Conservation (phyloP, 2,888 invertebrate genomes). For the Venustoraphidia nigricollis region DNA sequence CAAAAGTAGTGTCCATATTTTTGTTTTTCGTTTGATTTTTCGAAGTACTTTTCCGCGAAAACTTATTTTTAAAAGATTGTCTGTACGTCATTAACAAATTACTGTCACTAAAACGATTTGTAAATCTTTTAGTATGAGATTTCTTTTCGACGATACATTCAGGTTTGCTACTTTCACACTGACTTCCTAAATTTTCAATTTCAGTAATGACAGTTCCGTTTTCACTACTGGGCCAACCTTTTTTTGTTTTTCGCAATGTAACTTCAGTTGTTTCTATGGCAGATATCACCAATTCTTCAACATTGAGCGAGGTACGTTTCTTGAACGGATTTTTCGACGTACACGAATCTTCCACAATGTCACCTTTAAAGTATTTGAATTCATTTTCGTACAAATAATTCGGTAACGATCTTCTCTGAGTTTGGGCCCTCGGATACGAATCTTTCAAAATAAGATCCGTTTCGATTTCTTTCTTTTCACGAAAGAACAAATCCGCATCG, state of each 20-base stretch:
- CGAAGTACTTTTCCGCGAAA: background rate
- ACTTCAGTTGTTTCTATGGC: background rate
- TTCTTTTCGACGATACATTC: background rate
- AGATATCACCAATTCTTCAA: background rate
- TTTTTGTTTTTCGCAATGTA: background rate
- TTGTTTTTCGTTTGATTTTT: background rate
- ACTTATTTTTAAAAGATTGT: slow-evolving; percentile 1
- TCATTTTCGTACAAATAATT: background rate
- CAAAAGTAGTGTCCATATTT: background rate
- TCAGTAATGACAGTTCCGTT: background rate
- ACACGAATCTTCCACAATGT: background rate
- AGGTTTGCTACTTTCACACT: background rate
- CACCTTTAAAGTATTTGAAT: background rate
- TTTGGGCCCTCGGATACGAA: background rate
- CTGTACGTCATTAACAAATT: background rate
- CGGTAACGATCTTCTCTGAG: background rate
- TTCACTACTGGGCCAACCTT: background rate
- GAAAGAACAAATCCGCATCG: too few species aligned
- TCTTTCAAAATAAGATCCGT: background rate
- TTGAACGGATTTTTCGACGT: background rate
- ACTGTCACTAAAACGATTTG: slow-evolving; percentile 1
- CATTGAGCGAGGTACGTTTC: too few species aligned
- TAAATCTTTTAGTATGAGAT: background rate
- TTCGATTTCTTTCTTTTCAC: background rate
- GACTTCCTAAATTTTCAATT: background rate